Evolutionary conservation across 2,113 vertebrate species (phyloP), one percentile per base, ranked within the genome.

Genomic region (Turdus rufiventris): DNA sequence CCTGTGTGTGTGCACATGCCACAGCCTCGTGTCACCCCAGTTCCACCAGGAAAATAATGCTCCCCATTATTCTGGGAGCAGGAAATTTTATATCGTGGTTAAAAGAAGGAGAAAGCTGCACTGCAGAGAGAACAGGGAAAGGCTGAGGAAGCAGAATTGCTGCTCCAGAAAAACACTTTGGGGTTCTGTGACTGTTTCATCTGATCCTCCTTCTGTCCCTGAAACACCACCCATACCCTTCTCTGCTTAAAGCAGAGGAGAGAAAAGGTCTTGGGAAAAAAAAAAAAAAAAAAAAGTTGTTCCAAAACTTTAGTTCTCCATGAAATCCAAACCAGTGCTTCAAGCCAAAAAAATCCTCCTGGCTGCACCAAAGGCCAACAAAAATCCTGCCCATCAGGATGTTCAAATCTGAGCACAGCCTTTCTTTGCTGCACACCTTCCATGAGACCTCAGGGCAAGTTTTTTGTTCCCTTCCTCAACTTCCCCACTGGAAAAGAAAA

Each of bases 141-240:
- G 36, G 66, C 71, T 62, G 67, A 68, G 51, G 80, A 78, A 74
- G 53, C 54, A n/a, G 33, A 78, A 14, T 1, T n/a, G 26, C 3
- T 1, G 77, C 63, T 75, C 82, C 34, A 68, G 71, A 31, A 70
- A 67, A 91, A 56, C 34, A 19, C 4, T 0, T 60, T 63, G 14
- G 4, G 0, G 0, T 65, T 88, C 78, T 3, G 4, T 43, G 43
- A 28, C 0, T 38, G 43, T 53, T 78, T 79, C 58, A 70, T 62
- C 72, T 57, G 54, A 40, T 76, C 45, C 1, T 3, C 58, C 36
- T 92, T 36, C 53, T 92, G 25, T 45, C 72, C 85, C 67, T 25
- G 5, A 71, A 88, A 79, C 4, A 29, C 40, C 56, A 29, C 63
- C 38, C 34, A 36, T 6, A 34, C 17, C 7, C 61, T 63, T 14